Evolutionary conservation across 2,888 invertebrate species (phyloP), one percentile per base, ranked within the genome.

Genomic region (Leptopilina drosophilae): DNA sequence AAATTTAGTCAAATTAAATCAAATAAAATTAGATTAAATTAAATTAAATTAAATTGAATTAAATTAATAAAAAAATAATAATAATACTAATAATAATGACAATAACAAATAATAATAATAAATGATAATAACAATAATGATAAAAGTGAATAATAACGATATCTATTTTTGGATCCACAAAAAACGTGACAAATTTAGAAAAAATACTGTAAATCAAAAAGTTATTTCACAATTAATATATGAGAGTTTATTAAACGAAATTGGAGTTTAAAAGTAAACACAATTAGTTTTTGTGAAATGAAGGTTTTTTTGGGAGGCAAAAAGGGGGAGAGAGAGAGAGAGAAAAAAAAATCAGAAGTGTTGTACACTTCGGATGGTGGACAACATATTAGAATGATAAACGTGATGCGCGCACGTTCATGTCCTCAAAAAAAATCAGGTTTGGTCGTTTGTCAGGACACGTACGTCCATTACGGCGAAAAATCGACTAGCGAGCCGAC

Each of bases 391-490:
- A 53, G 73, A 59, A 73, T 73, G 73, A 73, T 73, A 73, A 73
- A 73, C 73, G 78, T 69, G 78, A 77, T 78, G 56, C 73, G 56
- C 59, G 42, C 64, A 78, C 80, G 77, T 79, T 65, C 80, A 67
- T 78, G 80, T 78, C 79, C 78, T 78, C 80, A 64, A 82, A 84
- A 86, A 84, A 84, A 83, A 80, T 77, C 80, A 79, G 80, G 81
- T 77, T 79, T 79, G 81, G 84, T 87, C 88, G 87, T 89, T 90
- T 90, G 89, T 91, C 90, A 90, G 87, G 86, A 85, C 84, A 85
- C 84, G 87, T 82, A 86, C 88, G 87, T 88, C 90, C 89, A 90
- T 90, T 90, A 90, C 85, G 88, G 83, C 88, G 89, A 90, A 90
- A 90, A 90, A 90, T 90, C 88, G 89, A 89, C 88, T 87, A 86